Conservation (phyloP, 1,140 invertebrate species). For the Phymorhynchus buccinoides region DNA sequence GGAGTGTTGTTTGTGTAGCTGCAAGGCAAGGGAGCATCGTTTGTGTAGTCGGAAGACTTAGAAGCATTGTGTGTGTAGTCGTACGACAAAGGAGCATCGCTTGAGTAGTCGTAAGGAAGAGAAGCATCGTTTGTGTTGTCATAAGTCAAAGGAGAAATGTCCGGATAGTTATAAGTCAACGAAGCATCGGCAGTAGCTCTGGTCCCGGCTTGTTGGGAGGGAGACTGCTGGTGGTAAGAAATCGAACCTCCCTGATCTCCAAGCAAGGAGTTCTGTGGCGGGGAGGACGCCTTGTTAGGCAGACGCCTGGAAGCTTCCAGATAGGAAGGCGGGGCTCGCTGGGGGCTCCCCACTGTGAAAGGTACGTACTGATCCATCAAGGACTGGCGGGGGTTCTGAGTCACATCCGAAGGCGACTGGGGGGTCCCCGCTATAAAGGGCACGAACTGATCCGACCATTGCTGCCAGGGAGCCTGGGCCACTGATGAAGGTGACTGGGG, state of each 20-base stretch:
- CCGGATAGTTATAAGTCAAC: not conserved
- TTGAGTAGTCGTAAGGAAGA: too few relatives aligned
- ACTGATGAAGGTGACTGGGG: not conserved
- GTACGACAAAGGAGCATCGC: too few relatives aligned
- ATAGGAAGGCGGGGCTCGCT: not conserved
- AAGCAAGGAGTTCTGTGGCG: not conserved
- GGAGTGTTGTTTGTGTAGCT: too few relatives aligned
- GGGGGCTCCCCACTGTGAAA: not conserved
- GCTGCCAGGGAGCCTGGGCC: not conserved
- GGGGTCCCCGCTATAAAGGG: not conserved
- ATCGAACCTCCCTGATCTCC: not conserved
- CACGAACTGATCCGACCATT: not conserved
- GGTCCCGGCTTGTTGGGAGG: not conserved
- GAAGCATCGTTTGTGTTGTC: too few relatives aligned
- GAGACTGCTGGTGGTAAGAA: not conserved
- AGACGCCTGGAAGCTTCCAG: not conserved
- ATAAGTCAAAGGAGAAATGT: too few relatives aligned
- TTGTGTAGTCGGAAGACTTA: too few relatives aligned
- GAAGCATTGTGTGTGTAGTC: too few relatives aligned
- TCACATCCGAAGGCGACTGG: not conserved
- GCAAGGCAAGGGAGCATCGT: too few relatives aligned
- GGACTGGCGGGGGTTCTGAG: not conserved
- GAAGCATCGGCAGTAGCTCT: not conserved
- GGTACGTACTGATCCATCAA: not conserved
- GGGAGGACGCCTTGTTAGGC: not conserved